phyloP scores from a whole-genome alignment of 2,113 vertebrate genomes.

The Zootoca vivipara region DNA sequence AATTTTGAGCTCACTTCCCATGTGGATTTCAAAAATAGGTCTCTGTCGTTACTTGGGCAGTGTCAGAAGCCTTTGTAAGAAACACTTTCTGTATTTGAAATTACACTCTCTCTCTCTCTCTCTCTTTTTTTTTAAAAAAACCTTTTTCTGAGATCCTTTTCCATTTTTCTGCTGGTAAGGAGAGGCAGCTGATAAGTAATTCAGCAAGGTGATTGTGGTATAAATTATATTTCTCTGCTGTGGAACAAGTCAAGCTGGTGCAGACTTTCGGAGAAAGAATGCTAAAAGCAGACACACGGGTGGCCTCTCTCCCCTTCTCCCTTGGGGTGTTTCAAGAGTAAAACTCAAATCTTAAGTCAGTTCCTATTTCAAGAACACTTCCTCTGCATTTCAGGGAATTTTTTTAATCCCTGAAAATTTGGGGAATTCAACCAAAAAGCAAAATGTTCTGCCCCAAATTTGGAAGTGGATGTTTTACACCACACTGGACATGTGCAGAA shows the following conservation, averaged over 20 bases:
- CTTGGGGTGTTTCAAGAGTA: background rate
- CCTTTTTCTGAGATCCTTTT: background rate
- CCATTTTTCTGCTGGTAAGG: background rate
- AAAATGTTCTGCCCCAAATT: background rate
- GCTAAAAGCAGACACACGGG: background rate
- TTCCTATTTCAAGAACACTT: background rate
- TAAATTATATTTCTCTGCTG: background rate
- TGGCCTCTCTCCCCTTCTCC: background rate
- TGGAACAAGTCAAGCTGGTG: background rate
- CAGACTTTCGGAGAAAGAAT: background rate
- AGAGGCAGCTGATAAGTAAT: conserved; percentile 17
- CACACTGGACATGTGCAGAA: background rate
- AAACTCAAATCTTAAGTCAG: background rate
- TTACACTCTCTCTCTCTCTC: too few species aligned
- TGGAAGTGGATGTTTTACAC: background rate
- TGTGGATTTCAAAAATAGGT: conserved; percentile 34
- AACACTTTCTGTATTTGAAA: conserved; percentile 4
- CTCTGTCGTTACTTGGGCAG: conserved; percentile 20
- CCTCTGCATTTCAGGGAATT: background rate
- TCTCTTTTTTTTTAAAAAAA: too few species aligned
- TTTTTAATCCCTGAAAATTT: background rate
- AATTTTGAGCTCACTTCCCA: conserved; percentile 22
- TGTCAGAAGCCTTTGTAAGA: conserved; percentile 19
- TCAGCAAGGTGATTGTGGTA: conserved; percentile 12
- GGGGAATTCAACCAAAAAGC: background rate